These are phyloP conservation scores for Aphelocoma coerulescens DNA, from an alignment of 2,113 vertebrate genomes.

Conservation along the genomic window DNA sequence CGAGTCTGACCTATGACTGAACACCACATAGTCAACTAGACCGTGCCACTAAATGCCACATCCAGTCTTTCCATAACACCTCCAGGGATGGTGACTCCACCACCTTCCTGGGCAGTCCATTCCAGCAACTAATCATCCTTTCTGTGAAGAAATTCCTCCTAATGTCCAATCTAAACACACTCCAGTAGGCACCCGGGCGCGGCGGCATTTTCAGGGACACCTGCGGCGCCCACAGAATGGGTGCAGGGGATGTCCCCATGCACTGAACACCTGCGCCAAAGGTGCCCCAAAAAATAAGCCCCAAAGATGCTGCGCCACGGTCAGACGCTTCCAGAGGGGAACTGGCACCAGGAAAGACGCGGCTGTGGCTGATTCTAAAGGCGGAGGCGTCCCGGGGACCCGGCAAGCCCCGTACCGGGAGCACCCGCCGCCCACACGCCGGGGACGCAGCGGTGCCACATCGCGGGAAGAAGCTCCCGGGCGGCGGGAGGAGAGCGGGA, in stretches of 20 bases:
- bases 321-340: background rate
- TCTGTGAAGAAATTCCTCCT: background rate
- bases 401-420: background rate
- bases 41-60: no score
- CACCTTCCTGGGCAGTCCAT: background rate
- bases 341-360: background rate
- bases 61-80: background rate
- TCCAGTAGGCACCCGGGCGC: fast-evolving
- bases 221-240: background rate
- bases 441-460: no score
- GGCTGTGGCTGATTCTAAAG: background rate
- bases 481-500: background rate
- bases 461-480: background rate
- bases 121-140: background rate
- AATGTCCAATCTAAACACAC: background rate
- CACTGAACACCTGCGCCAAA: background rate
- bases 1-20: background rate
- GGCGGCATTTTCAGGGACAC: background rate
- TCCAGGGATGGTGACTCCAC: background rate
- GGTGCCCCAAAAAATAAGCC: background rate
- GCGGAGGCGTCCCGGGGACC: background rate
- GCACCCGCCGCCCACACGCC: background rate
- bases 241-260: no score
- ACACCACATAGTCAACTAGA: background rate
- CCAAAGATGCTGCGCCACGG: background rate